These are phyloP conservation scores for Parapsyche elsis DNA, from an alignment of 1,140 invertebrate species.

Conservation along the genomic window DNA sequence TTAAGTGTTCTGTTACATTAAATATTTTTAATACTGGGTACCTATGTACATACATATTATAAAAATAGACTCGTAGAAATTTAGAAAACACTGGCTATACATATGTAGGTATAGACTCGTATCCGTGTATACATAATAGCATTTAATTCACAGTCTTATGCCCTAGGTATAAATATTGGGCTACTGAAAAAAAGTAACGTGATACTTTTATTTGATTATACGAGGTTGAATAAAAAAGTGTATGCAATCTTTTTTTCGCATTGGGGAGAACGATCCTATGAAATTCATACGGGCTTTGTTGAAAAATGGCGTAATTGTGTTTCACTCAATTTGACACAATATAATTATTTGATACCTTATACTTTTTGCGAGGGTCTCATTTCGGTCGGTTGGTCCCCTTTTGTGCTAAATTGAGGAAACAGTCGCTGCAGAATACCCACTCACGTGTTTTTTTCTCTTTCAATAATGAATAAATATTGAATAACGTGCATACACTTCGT, in stretches of 20 bases:
- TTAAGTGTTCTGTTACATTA: too few species aligned
- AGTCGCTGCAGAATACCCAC: constrained; percentile 20
- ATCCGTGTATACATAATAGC: too few species aligned
- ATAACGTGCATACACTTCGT: constrained; percentile 21
- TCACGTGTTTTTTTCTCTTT: neutral
- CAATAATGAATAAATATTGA: constrained; percentile 21
- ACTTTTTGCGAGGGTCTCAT: constrained; percentile 22
- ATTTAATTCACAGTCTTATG: neutral
- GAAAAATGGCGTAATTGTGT: constrained; percentile 48
- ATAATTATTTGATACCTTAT: constrained; percentile 57
- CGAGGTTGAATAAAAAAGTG: constrained; percentile 40
- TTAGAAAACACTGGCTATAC: too few species aligned
- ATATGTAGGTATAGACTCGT: too few species aligned
- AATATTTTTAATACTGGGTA: too few species aligned
- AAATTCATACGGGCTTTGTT: constrained; percentile 49
- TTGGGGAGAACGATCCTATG: constrained; percentile 35
- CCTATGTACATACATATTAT: too few species aligned
- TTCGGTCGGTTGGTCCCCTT: neutral
- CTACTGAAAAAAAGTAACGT: constrained; percentile 39
- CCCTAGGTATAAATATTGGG: neutral
- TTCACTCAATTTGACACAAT: constrained; percentile 57
- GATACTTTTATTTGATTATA: constrained; percentile 56
- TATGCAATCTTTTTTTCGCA: constrained; percentile 46
- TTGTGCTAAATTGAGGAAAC: constrained; percentile 49
- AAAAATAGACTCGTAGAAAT: too few species aligned